Percentiles rank a stretch among this genome's conserved stretches.
Conservation (phyloP, 2,113 vertebrate genomes). For the Daubentonia madagascariensis region DNA sequence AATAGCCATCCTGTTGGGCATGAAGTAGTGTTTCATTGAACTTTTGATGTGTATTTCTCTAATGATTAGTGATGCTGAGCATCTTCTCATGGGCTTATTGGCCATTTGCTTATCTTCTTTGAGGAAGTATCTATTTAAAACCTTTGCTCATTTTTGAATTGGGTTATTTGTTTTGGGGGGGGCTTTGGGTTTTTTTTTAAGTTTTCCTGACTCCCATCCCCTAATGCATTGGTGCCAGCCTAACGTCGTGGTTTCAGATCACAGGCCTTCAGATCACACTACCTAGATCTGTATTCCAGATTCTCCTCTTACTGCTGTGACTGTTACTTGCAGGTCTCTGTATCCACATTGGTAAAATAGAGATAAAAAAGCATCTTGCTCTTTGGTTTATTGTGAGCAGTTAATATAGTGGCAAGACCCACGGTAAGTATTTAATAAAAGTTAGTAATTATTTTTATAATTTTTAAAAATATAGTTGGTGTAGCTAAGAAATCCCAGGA, state of each 20-base stretch:
- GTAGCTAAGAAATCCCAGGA: not conserved
- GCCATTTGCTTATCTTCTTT: not conserved
- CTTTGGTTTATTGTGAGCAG: not conserved
- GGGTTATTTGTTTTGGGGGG: not conserved
- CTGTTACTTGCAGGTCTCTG: not conserved
- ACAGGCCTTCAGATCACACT: not conserved
- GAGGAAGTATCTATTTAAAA: not conserved
- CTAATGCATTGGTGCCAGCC: accelerated
- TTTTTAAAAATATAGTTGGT: not conserved
- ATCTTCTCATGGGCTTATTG: not conserved
- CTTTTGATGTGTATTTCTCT: not conserved
- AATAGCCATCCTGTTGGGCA: not conserved
- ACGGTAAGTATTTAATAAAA: not conserved
- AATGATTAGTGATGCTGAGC: not conserved
- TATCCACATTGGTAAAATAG: not conserved
- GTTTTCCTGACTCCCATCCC: not conserved
- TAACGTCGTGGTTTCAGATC: not conserved
- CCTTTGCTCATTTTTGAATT: not conserved
- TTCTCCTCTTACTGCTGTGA: accelerated
- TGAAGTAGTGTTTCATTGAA: not conserved
- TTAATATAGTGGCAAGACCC: not conserved
- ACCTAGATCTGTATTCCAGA: not conserved
- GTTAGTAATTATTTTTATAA: not conserved
- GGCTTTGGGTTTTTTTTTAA: not conserved
- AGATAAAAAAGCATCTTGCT: not conserved